phyloP scores from a whole-genome alignment of 2,113 vertebrate genomes.

The Corvus cornix region DNA sequence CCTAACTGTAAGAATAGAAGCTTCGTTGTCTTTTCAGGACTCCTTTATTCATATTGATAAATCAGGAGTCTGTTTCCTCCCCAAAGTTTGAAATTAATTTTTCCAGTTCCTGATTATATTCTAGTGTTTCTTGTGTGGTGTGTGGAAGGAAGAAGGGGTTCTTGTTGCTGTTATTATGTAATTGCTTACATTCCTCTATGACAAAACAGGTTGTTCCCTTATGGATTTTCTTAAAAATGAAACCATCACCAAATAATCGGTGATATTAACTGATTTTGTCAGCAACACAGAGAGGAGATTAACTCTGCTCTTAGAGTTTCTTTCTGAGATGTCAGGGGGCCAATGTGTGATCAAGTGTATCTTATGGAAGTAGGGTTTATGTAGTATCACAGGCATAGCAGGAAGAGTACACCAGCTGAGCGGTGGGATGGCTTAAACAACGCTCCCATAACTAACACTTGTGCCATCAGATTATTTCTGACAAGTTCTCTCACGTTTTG shows the following conservation, averaged over 20 bases:
- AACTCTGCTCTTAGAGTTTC: not conserved
- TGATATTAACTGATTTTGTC: not conserved
- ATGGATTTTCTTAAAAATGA: slow-evolving; percentile 31
- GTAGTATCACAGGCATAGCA: not conserved
- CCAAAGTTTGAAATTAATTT: slow-evolving; percentile 3
- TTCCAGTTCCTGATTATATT: not conserved
- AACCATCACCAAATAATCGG: not conserved
- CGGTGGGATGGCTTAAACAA: not conserved
- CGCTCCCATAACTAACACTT: not conserved
- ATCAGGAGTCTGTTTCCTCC: not conserved
- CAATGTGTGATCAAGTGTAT: not conserved
- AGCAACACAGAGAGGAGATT: not conserved
- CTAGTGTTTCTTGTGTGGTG: not conserved
- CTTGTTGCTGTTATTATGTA: slow-evolving; percentile 9
- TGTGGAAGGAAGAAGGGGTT: not conserved
- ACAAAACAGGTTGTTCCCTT: not conserved
- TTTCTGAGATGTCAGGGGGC: not conserved
- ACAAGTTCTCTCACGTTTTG: not conserved
- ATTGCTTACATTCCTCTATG: not conserved
- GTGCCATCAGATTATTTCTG: not conserved
- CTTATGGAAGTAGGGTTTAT: not conserved
- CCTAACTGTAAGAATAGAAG: not conserved
- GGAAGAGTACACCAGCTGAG: not conserved
- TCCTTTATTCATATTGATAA: not conserved
- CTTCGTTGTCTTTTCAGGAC: slow-evolving; percentile 19